phyloP scores from a whole-genome alignment of 2,888 invertebrate species.

The Sycophila texana region DNA sequence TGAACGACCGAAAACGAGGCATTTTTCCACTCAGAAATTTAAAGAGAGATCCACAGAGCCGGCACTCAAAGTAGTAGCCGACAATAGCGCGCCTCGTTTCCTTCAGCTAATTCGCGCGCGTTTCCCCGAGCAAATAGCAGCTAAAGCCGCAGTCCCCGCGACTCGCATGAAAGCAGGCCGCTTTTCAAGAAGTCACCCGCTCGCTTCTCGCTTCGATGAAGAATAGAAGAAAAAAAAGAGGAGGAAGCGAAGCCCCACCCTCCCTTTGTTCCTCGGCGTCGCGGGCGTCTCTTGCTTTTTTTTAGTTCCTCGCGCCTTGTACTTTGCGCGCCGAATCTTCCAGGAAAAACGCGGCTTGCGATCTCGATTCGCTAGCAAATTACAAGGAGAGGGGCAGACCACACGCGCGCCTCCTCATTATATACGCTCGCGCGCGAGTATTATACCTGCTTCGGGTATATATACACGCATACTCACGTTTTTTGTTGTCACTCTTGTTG shows the following conservation, averaged over 20 bases:
- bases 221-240: neutral
- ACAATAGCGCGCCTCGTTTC: no score
- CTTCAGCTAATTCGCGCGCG: neutral
- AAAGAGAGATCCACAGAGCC: neutral
- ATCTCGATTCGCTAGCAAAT: neutral
- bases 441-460: neutral
- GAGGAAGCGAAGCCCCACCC: neutral
- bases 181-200: neutral
- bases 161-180: constrained; percentile 8
- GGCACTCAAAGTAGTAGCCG: neutral
- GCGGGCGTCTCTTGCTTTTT: neutral
- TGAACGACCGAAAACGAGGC: neutral
- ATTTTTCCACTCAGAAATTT: neutral
- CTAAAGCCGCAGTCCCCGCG: neutral
- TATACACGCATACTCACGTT: no score
- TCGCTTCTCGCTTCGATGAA: neutral
- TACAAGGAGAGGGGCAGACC: neutral
- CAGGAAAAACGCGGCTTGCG: neutral
- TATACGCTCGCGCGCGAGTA: neutral
- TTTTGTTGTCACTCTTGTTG: no score
- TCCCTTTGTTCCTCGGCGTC: constrained; percentile 4
- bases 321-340: neutral
- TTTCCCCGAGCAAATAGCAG: neutral
- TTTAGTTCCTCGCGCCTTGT: neutral
- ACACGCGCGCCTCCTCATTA: neutral